phyloP scores from a whole-genome alignment of 2,113 vertebrate species.

The Echinops telfairi region DNA sequence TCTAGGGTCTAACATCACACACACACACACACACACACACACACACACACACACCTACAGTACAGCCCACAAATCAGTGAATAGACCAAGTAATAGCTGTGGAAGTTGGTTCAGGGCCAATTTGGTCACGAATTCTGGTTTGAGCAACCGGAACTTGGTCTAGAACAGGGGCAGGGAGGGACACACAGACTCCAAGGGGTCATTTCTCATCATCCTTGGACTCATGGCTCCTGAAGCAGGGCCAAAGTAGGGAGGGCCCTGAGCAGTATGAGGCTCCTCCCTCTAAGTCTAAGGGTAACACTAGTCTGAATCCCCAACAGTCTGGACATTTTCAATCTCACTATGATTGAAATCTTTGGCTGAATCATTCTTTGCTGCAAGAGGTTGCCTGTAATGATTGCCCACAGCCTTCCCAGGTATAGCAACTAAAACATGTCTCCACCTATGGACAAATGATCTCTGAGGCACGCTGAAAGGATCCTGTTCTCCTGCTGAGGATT shows the following conservation, averaged over 20 bases:
- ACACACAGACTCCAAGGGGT: neutral
- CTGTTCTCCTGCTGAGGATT: neutral
- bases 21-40: too few species aligned
- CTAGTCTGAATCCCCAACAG: neutral
- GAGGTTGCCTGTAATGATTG: neutral
- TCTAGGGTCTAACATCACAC: neutral
- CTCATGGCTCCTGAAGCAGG: neutral
- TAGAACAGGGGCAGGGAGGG: accelerated
- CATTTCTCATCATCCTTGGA: neutral
- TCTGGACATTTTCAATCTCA: neutral
- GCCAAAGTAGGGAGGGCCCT: neutral
- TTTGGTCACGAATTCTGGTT: neutral
- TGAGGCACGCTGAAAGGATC: neutral
- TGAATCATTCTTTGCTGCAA: neutral
- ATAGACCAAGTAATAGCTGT: neutral
- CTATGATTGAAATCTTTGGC: neutral
- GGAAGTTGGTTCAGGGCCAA: neutral
- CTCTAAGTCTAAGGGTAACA: neutral
- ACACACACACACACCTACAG: neutral
- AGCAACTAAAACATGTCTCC: neutral
- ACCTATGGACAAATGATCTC: neutral
- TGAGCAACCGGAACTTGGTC: neutral
- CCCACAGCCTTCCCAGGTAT: neutral
- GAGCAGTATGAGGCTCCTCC: neutral
- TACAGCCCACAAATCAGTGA: neutral